These are phyloP conservation scores for Operophtera brumata DNA, from an alignment of 2,888 invertebrate species.

Conservation along the genomic window DNA sequence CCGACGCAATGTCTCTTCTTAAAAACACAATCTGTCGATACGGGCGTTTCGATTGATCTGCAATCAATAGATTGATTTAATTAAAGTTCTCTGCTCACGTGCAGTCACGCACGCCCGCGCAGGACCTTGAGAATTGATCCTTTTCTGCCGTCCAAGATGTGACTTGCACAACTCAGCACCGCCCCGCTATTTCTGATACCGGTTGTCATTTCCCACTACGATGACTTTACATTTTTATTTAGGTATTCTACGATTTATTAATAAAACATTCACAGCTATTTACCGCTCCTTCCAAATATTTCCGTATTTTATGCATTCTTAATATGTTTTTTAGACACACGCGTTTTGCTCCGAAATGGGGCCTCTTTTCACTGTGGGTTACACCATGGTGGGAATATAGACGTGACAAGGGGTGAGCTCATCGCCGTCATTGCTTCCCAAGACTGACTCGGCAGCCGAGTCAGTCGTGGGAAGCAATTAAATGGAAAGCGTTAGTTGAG, in stretches of 20 bases:
- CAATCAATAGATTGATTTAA: slow-evolving; percentile 44
- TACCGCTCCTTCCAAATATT: slow-evolving; percentile 18
- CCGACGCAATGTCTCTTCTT: slow-evolving; percentile 6
- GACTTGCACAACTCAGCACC: slow-evolving; percentile 67
- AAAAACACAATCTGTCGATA: slow-evolving; percentile 23
- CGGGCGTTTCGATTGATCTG: slow-evolving; percentile 32
- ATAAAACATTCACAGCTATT: slow-evolving; percentile 33
- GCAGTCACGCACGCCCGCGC: slow-evolving; percentile 62
- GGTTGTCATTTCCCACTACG: slow-evolving; percentile 40
- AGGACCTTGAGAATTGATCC: slow-evolving; percentile 68
- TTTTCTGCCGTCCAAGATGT: slow-evolving; percentile 58
- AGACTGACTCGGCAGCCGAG: too few relatives aligned
- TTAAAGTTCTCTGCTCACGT: slow-evolving; percentile 57
- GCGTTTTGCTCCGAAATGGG: too few relatives aligned
- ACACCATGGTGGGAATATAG: too few relatives aligned
- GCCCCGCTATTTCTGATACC: slow-evolving; percentile 62
- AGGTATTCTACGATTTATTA: slow-evolving; percentile 37
- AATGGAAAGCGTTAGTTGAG: too few relatives aligned
- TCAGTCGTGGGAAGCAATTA: too few relatives aligned
- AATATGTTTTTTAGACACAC: neutral
- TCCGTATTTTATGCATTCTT: slow-evolving; percentile 26
- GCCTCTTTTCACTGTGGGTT: too few relatives aligned
- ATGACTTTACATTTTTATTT: slow-evolving; percentile 45
- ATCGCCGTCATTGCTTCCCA: too few relatives aligned
- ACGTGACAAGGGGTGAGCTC: too few relatives aligned